Evolutionary conservation across 2,113 vertebrate genomes (phyloP), one percentile per base, ranked within the genome.

Genomic region (Seriola aureovittata): DNA sequence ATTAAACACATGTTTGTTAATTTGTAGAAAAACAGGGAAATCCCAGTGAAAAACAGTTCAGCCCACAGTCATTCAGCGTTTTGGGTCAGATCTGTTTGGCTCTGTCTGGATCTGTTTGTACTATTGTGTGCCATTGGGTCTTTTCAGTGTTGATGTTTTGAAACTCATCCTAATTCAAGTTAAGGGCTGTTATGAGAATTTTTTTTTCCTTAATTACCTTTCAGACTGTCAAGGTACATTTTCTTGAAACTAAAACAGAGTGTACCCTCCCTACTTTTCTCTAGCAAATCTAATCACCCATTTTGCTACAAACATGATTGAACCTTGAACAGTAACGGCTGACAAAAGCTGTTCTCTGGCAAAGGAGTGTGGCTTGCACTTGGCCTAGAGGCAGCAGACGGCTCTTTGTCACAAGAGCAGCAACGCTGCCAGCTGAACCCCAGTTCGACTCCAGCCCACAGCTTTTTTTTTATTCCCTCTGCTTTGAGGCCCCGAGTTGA

Each of bases 371-470:
- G 69, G 60, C 55, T 80, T 42, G 21, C 63, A 73, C 42, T 70
- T 52, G 55, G 76, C 72, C 81, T 52, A 17, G 25, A 84, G 63
- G 68, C 85, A 84, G 72, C 63, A 84, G 55, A 69, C 57, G 4
- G n/a, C 63, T 79, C 80, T 75, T 75, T 79, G 75, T 79, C 60
- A 79, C 80, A 82, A 66, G 48, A 64, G 34, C 58, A 64, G 73
- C 64, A 11, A 65, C 44, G 63, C 78, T 3, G 11, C 19, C 59
- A 69, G 78, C 70, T 78, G 74, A 85, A 82, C 54, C 71, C 40
- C 65, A 62, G 70, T 75, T 85, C 75, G 82, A 38, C 52, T 78
- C 59, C 10, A 71, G 60, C 71, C 50, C 74, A 66, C 8, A 70
- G 62, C 69, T 63, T 58, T 59, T 52, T 29, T 71, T 75, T 46